These are phyloP conservation scores for Carcinoscorpius rotundicauda DNA, from an alignment of 1,140 invertebrate species.

Conservation along the genomic window DNA sequence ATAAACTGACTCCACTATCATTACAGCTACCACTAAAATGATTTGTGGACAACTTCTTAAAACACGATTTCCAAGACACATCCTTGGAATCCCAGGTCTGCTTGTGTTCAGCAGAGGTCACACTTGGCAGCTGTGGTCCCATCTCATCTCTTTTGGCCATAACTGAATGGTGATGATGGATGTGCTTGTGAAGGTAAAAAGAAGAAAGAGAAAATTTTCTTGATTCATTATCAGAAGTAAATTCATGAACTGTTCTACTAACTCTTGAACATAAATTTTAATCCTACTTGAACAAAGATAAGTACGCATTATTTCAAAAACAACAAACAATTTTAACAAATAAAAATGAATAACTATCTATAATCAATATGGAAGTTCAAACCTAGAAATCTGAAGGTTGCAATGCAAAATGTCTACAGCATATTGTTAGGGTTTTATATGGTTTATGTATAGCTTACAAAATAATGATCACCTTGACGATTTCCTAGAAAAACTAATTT, in stretches of 20 bases:
- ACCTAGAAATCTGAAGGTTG: too few relatives aligned
- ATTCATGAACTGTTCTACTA: slow-evolving; percentile 52
- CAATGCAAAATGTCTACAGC: too few relatives aligned
- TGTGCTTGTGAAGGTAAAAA: background rate
- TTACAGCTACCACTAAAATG: slow-evolving; percentile 36
- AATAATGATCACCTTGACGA: too few relatives aligned
- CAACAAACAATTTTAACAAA: too few relatives aligned
- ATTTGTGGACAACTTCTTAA: too few relatives aligned
- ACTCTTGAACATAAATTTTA: slow-evolving; percentile 44
- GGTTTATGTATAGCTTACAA: too few relatives aligned
- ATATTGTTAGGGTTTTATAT: too few relatives aligned
- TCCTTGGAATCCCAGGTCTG: slow-evolving; percentile 32
- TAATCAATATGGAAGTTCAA: too few relatives aligned
- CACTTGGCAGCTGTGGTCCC: background rate
- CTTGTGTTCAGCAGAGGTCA: slow-evolving; percentile 26
- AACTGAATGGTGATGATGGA: background rate
- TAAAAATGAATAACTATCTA: too few relatives aligned
- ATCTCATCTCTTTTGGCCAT: background rate
- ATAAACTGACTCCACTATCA: slow-evolving; percentile 69
- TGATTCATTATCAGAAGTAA: slow-evolving; percentile 25
- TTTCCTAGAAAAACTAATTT: too few relatives aligned
- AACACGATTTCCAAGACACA: background rate
- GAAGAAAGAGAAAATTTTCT: background rate
- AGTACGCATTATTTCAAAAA: background rate
- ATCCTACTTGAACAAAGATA: slow-evolving; percentile 4